A percentile compares a stretch with the other conserved stretches of the same genome.
These are phyloP conservation scores for Crypturellus undulatus DNA, from an alignment of 2,113 vertebrate genomes.

Conservation along the genomic window DNA sequence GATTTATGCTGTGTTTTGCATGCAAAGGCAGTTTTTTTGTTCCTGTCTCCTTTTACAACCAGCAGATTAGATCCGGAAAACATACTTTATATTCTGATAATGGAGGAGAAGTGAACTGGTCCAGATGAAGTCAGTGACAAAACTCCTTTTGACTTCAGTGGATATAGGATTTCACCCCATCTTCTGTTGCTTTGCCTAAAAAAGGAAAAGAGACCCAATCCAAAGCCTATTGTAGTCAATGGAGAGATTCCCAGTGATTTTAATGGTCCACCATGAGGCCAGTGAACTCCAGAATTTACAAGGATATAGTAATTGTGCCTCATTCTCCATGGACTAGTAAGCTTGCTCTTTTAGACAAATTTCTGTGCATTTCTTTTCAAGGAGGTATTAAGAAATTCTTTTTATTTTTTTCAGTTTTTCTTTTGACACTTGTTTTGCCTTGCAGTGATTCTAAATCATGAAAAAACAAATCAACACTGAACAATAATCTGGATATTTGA, in stretches of 20 bases:
- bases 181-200: slow-evolving; percentile 54
- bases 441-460: slow-evolving; percentile 22
- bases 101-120: background rate
- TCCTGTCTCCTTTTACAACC: slow-evolving; percentile 16
- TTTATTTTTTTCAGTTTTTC: background rate
- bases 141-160: slow-evolving; percentile 52
- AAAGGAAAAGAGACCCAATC: slow-evolving; percentile 61
- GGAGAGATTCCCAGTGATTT: slow-evolving; percentile 50
- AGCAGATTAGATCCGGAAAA: slow-evolving; percentile 40
- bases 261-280: slow-evolving; percentile 52
- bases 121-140: slow-evolving; percentile 60
- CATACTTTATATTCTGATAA: slow-evolving; percentile 32
- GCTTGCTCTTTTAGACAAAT: slow-evolving; percentile 5
- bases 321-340: slow-evolving; percentile 47
- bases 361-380: slow-evolving; percentile 22
- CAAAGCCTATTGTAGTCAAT: slow-evolving; percentile 58
- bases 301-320: background rate
- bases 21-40: background rate
- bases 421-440: slow-evolving; percentile 39
- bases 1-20: slow-evolving; percentile 8
- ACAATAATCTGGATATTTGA: background rate
- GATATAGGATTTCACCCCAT: slow-evolving; percentile 54
- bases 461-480: background rate
- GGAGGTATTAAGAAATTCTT: background rate
- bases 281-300: slow-evolving; percentile 57